These are phyloP conservation scores for Thamnophis sirtalis DNA, from an alignment of 2,113 vertebrate genomes.

Conservation along the genomic window DNA sequence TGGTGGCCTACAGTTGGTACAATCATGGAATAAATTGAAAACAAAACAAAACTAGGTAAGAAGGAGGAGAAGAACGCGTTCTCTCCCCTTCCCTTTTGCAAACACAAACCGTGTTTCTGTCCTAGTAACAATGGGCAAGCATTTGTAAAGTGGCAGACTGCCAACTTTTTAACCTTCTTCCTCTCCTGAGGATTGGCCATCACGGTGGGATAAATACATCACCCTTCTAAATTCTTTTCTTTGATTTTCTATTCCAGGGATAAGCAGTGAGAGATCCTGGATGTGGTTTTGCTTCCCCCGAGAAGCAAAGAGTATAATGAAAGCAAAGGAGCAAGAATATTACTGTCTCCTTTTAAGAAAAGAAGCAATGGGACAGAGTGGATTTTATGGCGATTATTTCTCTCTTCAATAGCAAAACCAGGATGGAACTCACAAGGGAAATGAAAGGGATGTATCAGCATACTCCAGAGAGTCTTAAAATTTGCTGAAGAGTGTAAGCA, in stretches of 20 bases:
- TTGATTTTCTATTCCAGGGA: not conserved
- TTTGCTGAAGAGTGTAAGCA: not conserved
- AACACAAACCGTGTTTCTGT: not conserved
- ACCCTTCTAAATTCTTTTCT: not conserved
- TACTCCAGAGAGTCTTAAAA: not conserved
- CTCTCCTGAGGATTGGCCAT: not conserved
- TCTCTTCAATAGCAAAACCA: not conserved
- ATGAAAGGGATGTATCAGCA: not conserved
- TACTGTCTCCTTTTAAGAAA: not conserved
- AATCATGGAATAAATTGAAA: not conserved
- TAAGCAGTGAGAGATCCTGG: not conserved
- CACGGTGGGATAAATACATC: not conserved
- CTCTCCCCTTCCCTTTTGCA: not conserved
- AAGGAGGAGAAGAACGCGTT: not conserved
- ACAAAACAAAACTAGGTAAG: not conserved
- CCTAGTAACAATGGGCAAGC: not conserved
- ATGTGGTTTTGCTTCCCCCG: not conserved
- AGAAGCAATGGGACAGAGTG: not conserved
- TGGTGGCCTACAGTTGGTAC: not conserved
- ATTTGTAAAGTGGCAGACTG: not conserved
- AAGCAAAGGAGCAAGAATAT: not conserved
- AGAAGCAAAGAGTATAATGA: not conserved
- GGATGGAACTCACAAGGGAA: not conserved
- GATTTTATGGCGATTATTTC: not conserved
- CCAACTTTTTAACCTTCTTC: not conserved